Conservation (phyloP, 2,113 vertebrate genomes). For the Urocolius indicus region DNA sequence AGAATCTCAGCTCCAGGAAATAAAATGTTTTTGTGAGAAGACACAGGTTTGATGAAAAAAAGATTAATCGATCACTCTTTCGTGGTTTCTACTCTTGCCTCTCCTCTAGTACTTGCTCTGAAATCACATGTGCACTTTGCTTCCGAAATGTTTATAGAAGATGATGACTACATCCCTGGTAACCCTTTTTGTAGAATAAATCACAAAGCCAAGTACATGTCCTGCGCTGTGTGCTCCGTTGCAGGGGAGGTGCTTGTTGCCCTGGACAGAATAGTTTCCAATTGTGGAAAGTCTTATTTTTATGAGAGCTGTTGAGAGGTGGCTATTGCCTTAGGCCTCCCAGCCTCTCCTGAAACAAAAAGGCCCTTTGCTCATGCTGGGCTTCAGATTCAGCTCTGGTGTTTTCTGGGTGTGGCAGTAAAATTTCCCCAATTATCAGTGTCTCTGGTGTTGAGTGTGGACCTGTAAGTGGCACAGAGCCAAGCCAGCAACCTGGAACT, state of each 20-base stretch:
- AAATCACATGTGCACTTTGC: background rate
- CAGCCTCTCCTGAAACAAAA: background rate
- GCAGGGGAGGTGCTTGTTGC: background rate
- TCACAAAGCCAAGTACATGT: background rate
- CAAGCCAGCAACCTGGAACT: background rate
- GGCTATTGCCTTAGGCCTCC: background rate
- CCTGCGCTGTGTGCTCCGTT: background rate
- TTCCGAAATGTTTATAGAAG: constrained; percentile 13
- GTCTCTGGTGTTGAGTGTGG: background rate
- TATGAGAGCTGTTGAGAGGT: background rate
- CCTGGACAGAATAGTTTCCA: constrained; percentile 40
- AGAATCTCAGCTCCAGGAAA: background rate
- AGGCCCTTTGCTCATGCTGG: background rate
- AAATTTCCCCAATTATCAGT: background rate
- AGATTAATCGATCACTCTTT: background rate
- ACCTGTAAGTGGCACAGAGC: background rate
- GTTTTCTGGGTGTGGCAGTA: constrained; percentile 6
- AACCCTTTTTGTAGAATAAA: constrained; percentile 7
- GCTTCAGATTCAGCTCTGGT: background rate
- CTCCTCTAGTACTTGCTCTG: background rate
- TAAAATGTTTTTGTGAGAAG: background rate
- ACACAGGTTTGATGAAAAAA: background rate
- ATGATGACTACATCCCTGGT: constrained; percentile 26
- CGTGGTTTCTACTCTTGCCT: background rate
- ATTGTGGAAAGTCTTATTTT: background rate